These are phyloP conservation scores for Drosophila auraria DNA, from an alignment of 1,140 invertebrate species.

Conservation along the genomic window DNA sequence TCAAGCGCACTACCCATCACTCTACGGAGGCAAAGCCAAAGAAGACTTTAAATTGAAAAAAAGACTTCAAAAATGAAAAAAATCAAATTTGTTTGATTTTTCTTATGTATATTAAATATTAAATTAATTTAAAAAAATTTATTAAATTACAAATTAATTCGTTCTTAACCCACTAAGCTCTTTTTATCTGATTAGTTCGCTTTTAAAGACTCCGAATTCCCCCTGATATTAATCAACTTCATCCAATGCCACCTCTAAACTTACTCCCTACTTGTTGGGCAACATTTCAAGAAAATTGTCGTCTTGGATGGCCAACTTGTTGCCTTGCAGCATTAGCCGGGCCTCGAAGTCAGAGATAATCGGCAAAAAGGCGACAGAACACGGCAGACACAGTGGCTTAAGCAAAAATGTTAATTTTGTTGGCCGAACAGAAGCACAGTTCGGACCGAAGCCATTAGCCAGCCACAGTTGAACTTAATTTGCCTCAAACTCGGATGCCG, in stretches of 20 bases:
- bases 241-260: neutral
- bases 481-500: constrained; percentile 7
- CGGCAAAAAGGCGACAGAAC: constrained; percentile 9
- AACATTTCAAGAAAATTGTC: constrained; percentile 43
- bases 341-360: constrained; percentile 36
- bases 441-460: constrained; percentile 25
- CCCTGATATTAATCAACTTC: no score
- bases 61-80: no score
- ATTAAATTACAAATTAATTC: no score
- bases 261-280: constrained; percentile 21
- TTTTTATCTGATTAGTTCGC: neutral
- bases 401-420: constrained; percentile 37
- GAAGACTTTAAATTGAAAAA: no score
- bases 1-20: no score
- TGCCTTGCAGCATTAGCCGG: constrained; percentile 26
- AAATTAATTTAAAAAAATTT: no score
- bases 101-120: neutral
- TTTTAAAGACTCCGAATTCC: neutral
- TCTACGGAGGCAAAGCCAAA: no score
- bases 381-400: neutral
- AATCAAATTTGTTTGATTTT: no score
- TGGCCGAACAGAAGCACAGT: constrained; percentile 14
- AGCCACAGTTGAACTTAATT: constrained; percentile 15
- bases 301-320: constrained; percentile 38
- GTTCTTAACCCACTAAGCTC: neutral